Evolutionary conservation across 1,140 invertebrate species (phyloP), one percentile per base, ranked within the genome.

Genomic region (Eriosoma lanigerum): DNA sequence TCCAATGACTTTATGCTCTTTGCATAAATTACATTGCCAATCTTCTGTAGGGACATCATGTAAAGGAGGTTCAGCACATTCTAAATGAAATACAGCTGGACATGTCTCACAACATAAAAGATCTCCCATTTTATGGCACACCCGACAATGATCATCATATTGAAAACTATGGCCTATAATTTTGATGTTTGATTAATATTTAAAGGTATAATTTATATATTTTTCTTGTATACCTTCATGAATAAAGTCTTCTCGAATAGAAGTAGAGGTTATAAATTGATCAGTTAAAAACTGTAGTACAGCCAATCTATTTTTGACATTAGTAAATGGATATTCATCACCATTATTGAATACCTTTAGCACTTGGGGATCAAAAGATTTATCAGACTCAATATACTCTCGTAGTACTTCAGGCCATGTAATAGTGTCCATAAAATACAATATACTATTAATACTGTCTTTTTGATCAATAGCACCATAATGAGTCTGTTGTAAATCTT

Each of bases 51-150:
- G 96, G 68, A 98, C 94, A 88, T 97, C 92, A 38, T 92, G 90
- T 84, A 98, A 87, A 12, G 96, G 95, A 56, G 96, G 96, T 85
- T 97, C 95, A 32, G 98, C 93, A 88, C 97, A 99, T 84, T 94
- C 93, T 84, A 98, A 88, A 87, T 99, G 97, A 86, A 95, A 98
- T 24, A 98, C 96, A 48, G 96, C 96, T 66, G 96, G 94, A 86
- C 97, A 98, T 10, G 94, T 96, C 87, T 98, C 96, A 88, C 97
- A 99, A 85, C 96, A 98, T 1, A 99, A 86, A 50, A 99, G 88
- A 87, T 98, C 96, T 19, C 97, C 97, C 50, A 98, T 87, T 83
- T 96, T 92, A 86, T 98, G 96, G 86, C 98, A 99, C 60, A 93
- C 91, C 84, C 97, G 89, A 85, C 96, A 98, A 85, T 97, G 95